phyloP scores from a whole-genome alignment of 2,113 vertebrate genomes.

The Gallinago paraguaiae region DNA sequence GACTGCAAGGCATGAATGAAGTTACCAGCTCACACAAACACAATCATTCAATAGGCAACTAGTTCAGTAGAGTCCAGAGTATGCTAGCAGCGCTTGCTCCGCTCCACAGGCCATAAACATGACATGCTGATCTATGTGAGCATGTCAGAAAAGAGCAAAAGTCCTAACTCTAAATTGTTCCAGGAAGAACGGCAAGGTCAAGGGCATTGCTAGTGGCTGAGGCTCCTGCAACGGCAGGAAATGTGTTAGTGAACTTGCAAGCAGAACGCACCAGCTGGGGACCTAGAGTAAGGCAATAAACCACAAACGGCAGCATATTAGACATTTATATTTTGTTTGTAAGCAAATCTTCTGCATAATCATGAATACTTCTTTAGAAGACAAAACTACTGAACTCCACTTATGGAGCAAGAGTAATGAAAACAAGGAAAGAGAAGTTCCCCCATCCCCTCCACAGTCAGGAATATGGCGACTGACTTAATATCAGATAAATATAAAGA shows the following conservation, averaged over 20 bases:
- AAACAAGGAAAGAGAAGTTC: neutral
- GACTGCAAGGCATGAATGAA: neutral
- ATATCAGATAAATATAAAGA: neutral
- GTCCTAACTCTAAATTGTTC: neutral
- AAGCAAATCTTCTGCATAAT: neutral
- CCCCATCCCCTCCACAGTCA: neutral
- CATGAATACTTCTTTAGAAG: neutral
- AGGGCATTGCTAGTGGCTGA: neutral
- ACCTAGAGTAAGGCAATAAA: neutral
- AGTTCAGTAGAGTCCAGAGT: neutral
- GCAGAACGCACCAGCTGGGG: neutral
- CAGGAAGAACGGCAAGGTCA: slow-evolving; percentile 21
- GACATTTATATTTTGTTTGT: neutral
- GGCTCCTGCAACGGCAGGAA: slow-evolving; percentile 14
- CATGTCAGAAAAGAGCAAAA: slow-evolving; percentile 20
- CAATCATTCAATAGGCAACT: neutral
- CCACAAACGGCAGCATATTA: neutral
- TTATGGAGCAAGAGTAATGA: neutral
- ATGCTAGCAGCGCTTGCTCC: neutral
- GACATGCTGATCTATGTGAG: neutral
- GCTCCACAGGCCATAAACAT: neutral
- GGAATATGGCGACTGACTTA: neutral
- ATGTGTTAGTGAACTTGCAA: neutral
- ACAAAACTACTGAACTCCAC: neutral
- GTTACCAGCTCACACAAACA: neutral